Base-by-base conservation (phyloP, 2,888 invertebrate genomes). In the Melanchra persicariae region DNA sequence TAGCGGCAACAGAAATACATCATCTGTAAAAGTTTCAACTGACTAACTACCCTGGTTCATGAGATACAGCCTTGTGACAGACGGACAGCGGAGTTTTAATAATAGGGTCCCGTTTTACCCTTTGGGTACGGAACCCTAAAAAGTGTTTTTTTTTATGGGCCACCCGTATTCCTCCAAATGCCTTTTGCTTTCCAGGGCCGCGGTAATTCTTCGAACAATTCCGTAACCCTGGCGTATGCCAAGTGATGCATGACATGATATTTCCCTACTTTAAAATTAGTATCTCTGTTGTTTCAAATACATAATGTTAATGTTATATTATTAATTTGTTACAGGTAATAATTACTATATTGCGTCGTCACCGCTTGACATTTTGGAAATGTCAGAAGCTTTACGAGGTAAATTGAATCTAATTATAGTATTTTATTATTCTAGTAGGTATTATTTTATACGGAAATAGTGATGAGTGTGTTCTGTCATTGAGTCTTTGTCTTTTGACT, bases 241-340 rank as follows among this genome's bases (percentile, higher is more conserved):
- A n/a, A n/a, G n/a, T 6, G 30, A 30, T 5, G 30, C 22, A 45
- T 34, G 17, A 3, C 17, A 17, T 64, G n/a, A 43, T 26, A 64
- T 65, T 55, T 65, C 34, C 30, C 30, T 43, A 30, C 19, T 40
- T 49, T 24, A 19, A 12, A 34, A 61, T 26, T 12, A 73, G 24
- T 34, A 54, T 19, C n/a, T 49, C 22, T 24, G 24, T 49, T 24
- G 7, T 70, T 79, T 72, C 26, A 37, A 52, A 52, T 58, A 52
- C 70, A 47, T 30, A 34, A 30, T 60, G 43, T 60, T 81, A 34
- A 75, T 52, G 37, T 52, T 70, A 45, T 40, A 57, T 70, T 70
- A 61, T 82, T 78, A 71, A 71, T 67, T 77, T 65, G 68, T 79
- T 78, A 24, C 82, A 79, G 79, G 79, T 79, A 79, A 70, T 55